Evolutionary conservation across 2,113 vertebrate genomes (phyloP), one percentile per base, ranked within the genome.

Genomic region (Pelodiscus sinensis): DNA sequence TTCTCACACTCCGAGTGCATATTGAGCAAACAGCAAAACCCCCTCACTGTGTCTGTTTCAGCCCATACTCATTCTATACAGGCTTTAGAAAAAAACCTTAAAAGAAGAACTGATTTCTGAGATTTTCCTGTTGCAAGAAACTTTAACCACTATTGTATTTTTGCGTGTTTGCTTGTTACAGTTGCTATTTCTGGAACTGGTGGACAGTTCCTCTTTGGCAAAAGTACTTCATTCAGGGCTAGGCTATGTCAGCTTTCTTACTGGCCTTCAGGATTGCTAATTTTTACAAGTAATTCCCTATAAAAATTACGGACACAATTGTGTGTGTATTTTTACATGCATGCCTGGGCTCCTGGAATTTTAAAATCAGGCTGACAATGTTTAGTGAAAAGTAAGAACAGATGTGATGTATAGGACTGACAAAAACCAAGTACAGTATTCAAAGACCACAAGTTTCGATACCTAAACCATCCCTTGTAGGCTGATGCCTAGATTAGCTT

Each of bases 151-250:
- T 81, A 44, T 89, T 91, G 57, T 58, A 93, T 93, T 94, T 81
- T 82, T 73, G 56, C 51, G 19, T 78, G 73, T n/a, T 71, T 71
- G 65, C 31, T 71, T 71, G 52, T 82, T 77, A 71, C 90, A 35
- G 19, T 2, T 56, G 25, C 19, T 87, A 44, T 93, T 80, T 5
- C 3, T 91, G 88, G 91, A 93, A 93, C n/a, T 15, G 75, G 80
- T 91, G 84, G 84, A 58, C 86, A 92, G 94, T 94, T 94, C 90
- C 89, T 79, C 29, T 65, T 81, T 90, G 78, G 88, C 31, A 52
- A 94, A 88, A 92, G 31, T 62, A 81, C 31, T 96, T 94, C 78
- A 71, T 91, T 94, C 92, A 77, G 87, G 93, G 55, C 31, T 81
- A 92, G 90, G 93, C 38, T 55, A 50, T 58, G 55, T 3, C 27